These are phyloP conservation scores for Epizoanthus scotinus DNA, from an alignment of 92 coral and sea anemone genomes.

Conservation along the genomic window DNA sequence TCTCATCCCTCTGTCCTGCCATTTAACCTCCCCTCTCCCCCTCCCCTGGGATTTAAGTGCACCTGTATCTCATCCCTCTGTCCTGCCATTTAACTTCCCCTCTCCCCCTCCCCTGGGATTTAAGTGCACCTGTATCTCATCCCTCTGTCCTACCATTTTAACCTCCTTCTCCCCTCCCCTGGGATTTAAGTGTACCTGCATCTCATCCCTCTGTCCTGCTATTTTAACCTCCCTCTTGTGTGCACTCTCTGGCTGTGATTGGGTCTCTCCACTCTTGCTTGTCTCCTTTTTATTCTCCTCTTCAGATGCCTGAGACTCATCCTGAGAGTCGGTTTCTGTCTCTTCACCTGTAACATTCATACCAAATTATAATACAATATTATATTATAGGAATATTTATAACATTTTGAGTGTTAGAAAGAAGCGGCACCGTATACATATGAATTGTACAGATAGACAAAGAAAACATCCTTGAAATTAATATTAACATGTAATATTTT, in stretches of 20 bases:
- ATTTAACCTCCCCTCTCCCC: too few species aligned
- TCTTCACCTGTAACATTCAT: constrained; percentile 10
- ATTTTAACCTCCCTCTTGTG: constrained; percentile 13
- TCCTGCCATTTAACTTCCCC: constrained; percentile 1
- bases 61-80: constrained; percentile 21
- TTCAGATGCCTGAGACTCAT: neutral
- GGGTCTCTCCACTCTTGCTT: neutral
- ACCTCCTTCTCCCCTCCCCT: too few species aligned
- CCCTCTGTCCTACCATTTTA: constrained; percentile 13
- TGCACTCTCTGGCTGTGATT: constrained; percentile 1
- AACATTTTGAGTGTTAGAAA: too few species aligned
- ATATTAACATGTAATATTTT: too few species aligned
- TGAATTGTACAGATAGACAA: too few species aligned
- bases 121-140: constrained; percentile 3
- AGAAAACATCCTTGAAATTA: too few species aligned
- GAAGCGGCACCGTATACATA: too few species aligned
- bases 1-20: too few species aligned
- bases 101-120: neutral
- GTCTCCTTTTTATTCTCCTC: neutral
- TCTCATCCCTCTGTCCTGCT: constrained; percentile 12
- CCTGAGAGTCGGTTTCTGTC: neutral
- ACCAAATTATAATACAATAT: too few species aligned
- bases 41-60: neutral
- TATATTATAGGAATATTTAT: too few species aligned
- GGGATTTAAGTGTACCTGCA: constrained; percentile 12